phyloP scores from a whole-genome alignment of 2,888 invertebrate genomes.

The Phaonia tiefii region DNA sequence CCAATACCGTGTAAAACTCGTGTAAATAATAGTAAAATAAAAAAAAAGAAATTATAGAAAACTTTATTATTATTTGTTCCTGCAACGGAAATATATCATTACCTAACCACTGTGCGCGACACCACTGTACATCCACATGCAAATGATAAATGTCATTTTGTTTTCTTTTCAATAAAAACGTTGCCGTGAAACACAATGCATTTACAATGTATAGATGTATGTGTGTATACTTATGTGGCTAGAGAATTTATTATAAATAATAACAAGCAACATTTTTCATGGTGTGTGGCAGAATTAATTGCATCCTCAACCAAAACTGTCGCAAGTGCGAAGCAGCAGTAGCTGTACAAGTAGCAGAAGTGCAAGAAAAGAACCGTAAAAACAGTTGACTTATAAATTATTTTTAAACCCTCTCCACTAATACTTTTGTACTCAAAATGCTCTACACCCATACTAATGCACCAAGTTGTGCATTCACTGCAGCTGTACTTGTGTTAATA shows the following conservation, averaged over 20 bases:
- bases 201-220: too few relatives aligned
- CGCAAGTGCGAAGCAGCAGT: conserved; percentile 43
- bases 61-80: too few relatives aligned
- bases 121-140: too few relatives aligned
- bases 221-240: not conserved
- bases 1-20: too few relatives aligned
- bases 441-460: not conserved
- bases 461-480: not conserved
- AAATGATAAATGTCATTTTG: too few relatives aligned
- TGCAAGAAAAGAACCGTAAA: conserved; percentile 14
- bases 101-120: too few relatives aligned
- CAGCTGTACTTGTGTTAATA: not conserved
- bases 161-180: too few relatives aligned
- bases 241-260: conserved; percentile 28
- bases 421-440: not conserved
- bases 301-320: conserved; percentile 56
- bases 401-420: conserved; percentile 35
- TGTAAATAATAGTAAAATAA: too few relatives aligned
- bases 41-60: too few relatives aligned
- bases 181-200: too few relatives aligned
- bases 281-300: conserved; percentile 59
- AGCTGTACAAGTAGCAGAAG: conserved; percentile 16
- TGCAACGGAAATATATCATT: too few relatives aligned
- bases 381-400: conserved; percentile 48
- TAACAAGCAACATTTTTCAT: conserved; percentile 50